Percentiles rank a stretch among this genome's conserved stretches.
phyloP scores from a whole-genome alignment of 2,797 vertebrate species.

The Acrocephalus scirpaceus region DNA sequence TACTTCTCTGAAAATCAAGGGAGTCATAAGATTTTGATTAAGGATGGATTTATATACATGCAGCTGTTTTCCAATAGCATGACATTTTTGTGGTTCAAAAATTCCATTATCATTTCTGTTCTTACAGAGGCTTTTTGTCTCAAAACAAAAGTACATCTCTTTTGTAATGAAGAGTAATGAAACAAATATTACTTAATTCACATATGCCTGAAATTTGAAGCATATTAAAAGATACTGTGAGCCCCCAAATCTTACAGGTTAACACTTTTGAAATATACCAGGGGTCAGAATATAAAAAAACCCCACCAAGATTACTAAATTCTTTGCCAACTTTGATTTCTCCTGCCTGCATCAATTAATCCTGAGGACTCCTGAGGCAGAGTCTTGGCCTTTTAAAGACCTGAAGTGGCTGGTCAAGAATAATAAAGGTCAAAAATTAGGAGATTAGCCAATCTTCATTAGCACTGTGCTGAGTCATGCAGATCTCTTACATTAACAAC shows the following conservation, averaged over 20 bases:
- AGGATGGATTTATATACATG: neutral
- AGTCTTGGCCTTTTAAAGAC: neutral
- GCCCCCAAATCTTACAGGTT: neutral
- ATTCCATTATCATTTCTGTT: neutral
- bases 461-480: neutral
- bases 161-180: neutral
- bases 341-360: neutral
- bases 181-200: neutral
- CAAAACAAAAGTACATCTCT: neutral
- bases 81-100: neutral
- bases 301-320: neutral
- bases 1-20: neutral
- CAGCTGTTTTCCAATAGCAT: neutral
- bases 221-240: neutral
- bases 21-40: neutral
- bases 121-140: neutral
- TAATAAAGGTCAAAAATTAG: neutral
- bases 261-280: neutral
- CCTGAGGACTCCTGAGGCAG: neutral
- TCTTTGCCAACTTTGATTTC: neutral
- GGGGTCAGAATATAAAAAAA: neutral
- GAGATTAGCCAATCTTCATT: neutral
- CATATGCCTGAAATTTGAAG: neutral
- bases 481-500: neutral
- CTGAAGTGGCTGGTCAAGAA: neutral